Evolutionary conservation across 2,888 invertebrate genomes (phyloP).

Genomic region (Altica lythri): DNA sequence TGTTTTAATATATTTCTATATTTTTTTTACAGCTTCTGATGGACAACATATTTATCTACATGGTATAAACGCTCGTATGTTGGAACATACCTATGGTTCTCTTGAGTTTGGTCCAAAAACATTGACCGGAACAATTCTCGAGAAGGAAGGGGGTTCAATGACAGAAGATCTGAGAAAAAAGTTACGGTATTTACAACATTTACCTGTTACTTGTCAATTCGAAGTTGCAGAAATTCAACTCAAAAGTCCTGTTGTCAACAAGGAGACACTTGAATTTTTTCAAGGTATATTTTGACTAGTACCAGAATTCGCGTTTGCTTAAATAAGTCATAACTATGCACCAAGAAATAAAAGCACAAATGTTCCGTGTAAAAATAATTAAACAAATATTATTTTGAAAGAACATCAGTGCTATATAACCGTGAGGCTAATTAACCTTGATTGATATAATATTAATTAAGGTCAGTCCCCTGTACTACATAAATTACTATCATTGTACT

Average conservation of each 20-base stretch:
- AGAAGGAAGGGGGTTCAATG: constrained; percentile 85
- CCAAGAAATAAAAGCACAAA: too few relatives aligned
- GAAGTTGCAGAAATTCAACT: constrained; percentile 88
- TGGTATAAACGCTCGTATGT: constrained; percentile 86
- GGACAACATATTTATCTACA: constrained; percentile 93
- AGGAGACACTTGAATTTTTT: constrained; percentile 70
- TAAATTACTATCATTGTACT: too few relatives aligned
- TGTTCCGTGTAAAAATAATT: constrained; percentile 10
- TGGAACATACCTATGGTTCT: constrained; percentile 84
- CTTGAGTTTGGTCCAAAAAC: constrained; percentile 76
- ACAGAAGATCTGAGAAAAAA: constrained; percentile 79
- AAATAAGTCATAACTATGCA: too few relatives aligned
- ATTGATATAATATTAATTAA: constrained; percentile 41
- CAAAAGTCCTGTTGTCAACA: constrained; percentile 71
- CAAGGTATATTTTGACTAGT: constrained; percentile 70
- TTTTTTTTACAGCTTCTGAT: constrained; percentile 70
- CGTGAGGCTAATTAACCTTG: constrained; percentile 53
- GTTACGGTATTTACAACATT: constrained; percentile 78
- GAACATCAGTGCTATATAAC: constrained; percentile 47
- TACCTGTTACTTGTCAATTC: constrained; percentile 89
- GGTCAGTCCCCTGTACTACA: constrained; percentile 55
- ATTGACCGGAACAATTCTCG: constrained; percentile 80
- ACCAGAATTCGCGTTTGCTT: too few relatives aligned
- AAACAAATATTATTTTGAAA: not conserved
- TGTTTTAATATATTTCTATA: not conserved